These are phyloP conservation scores for Cordilura impudica DNA, from an alignment of 2,888 invertebrate genomes.

Conservation along the genomic window DNA sequence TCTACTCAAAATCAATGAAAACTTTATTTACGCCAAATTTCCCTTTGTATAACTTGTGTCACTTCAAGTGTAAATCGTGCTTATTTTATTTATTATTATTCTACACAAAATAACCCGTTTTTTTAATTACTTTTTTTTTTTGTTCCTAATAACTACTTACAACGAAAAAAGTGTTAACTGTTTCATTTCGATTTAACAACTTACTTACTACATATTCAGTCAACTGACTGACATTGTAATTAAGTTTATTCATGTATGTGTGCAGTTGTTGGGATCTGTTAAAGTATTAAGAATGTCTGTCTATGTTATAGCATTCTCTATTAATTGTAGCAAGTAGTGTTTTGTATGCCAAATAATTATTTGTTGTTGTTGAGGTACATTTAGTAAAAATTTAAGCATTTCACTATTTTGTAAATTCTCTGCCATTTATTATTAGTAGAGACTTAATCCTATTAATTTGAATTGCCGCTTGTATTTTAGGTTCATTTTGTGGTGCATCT, in stretches of 20 bases:
- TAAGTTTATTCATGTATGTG: too few relatives aligned
- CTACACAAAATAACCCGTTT: neutral
- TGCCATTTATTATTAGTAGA: constrained; percentile 31
- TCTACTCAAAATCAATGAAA: too few relatives aligned
- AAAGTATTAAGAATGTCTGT: constrained; percentile 3
- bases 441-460: constrained; percentile 56
- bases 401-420: constrained; percentile 16
- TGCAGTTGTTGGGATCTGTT: constrained; percentile 42
- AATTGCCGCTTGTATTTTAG: constrained; percentile 40
- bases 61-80: neutral
- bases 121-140: neutral
- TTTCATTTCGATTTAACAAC: constrained; percentile 47
- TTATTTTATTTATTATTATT: constrained; percentile 9
- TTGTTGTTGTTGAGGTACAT: neutral
- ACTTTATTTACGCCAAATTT: too few relatives aligned
- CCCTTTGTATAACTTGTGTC: neutral
- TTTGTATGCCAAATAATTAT: neutral
- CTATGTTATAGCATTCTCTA: neutral
- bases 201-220: constrained; percentile 14
- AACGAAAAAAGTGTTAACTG: constrained; percentile 34
- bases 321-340: neutral
- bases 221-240: constrained; percentile 49
- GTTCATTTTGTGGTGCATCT: too few relatives aligned
- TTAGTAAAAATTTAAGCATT: neutral
- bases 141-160: neutral